Base-by-base conservation (phyloP, 2,888 invertebrate genomes). In the Physocephala rufipes region DNA sequence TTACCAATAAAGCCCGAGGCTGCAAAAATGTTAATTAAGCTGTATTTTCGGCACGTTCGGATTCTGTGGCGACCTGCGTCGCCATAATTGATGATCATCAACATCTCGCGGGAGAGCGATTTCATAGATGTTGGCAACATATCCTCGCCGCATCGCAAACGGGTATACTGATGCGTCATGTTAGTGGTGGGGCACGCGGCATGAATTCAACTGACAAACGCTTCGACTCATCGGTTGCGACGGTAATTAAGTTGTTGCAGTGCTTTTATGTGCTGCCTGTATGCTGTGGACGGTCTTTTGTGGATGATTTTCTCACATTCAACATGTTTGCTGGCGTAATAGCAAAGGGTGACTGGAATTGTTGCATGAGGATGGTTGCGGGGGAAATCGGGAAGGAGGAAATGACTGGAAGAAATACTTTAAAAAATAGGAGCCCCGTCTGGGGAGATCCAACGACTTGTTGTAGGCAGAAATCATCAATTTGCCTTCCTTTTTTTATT, bases 11-110 rank as follows among this genome's bases (percentile, higher is more conserved):
- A 77, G 80, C 79, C 79, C 75, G 75, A 74, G 78, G 78, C 78
- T n/a, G 78, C 74, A 81, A 83, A 81, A 83, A 83, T 83, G 82
- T 83, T 83, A 83, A 83, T 83, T 83, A 83, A 83, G 82, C 82
- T 82, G 82, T 83, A 83, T 83, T 83, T 83, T 82, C 81, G 82
- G 82, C 82, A 81, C 76, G 78, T 77, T 75, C 75, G 73, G 75
- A 75, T 74, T 76, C 64, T 68, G 59, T n/a, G 45, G 43, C 16
- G 43, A n/a, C n/a, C n/a, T n/a, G n/a, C n/a, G n/a, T n/a, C n/a
- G n/a, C n/a, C 58, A 67, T 16, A 16, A 36, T 5, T n/a, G 36
- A 43, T 7, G 16, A 13, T 65, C 16, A 5, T 24, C 15, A 5
- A 21, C 19, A 45, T 15, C 21, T 15, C 13, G 15, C 49, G 47